Evolutionary conservation across 1,140 invertebrate genomes (phyloP), one percentile per base, ranked within the genome.

Genomic region (Aradophagus sp.): DNA sequence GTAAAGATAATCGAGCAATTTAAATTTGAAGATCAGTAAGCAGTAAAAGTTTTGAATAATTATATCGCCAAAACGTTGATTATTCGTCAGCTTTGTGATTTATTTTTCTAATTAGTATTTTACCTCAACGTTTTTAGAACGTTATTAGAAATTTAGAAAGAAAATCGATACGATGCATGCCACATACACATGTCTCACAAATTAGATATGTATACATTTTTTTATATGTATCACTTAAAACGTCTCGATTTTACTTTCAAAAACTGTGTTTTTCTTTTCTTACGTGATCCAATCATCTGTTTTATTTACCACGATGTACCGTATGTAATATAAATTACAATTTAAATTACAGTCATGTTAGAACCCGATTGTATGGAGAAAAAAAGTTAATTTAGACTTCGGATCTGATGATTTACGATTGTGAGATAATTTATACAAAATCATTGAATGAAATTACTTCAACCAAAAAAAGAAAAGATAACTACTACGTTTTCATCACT

Each of bases 51-150:
- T 59, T 66, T 36, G 48, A 35, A 50, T 19, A 15, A 52, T 58
- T 52, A 65, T 20, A 6, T 15, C 65, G 59, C 65, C 59, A 63
- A 68, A 59, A 63, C 13, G 26, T 53, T 56, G 42, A 66, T 2
- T 12, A 35, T 61, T 73, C 35, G 16, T 63, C 65, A 61, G 36
- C 41, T 68, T 68, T 39, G 31, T 58, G 56, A 73, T 68, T 68
- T 67, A 62, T 76, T 73, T 67, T 71, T 71, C 44, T 72, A 70
- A 67, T 62, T 70, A 56, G 34, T 55, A 36, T 50, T 38, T 42
- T 29, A 42, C 29, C n/a, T 63, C 52, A 47, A 53, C 53, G n/a
- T 27, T 59, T 65, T 71, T 71, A 55, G 61, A 39, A 38, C 59
- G 61, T 71, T 61, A 26, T 38, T 53, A 50, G 59, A 61, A 65